Base-by-base conservation (phyloP, 2,113 vertebrate species). In the Hemibagrus wyckioides region DNA sequence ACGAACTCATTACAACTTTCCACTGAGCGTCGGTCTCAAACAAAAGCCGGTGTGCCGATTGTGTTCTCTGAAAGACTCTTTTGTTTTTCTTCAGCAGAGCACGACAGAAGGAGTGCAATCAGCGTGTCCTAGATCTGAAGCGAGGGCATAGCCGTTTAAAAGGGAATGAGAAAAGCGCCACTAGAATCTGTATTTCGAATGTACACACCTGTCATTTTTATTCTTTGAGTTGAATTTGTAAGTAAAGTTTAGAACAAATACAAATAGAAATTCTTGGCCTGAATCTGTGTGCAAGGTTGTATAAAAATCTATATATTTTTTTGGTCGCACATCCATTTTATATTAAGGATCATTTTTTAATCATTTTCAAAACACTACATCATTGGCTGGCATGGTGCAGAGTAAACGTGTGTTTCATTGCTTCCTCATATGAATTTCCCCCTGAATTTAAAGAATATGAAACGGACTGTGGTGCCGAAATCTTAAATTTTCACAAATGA, bases 1-100 rank as follows among this genome's bases (percentile, higher is more conserved):
- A 69, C 7, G 25, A 56, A 39, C n/a, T 75, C 50, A 57, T 87
- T 87, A 73, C 65, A 82, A 33, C 10, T 76, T 85, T 75, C 50
- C 79, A 81, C 50, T 13, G 28, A 61, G 39, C 23, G 54, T 6
- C 4, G 33, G 50, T 23, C 63, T 6, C 50, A 21, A 23, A 87
- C 86, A 87, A 82, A 87, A 54, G 75, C 75, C 59, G 4, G 10
- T 10, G 59, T 36, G 44, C 19, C 1, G 36, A 30, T 65, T 44
- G 67, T 48, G 54, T 59, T 59, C 80, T 50, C 33, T 90, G 56
- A 82, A 73, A 84, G 56, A 73, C 39, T 5, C 67, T 84, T 88
- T 90, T 89, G 87, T 90, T 89, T 86, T 83, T 39, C 85, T 73
- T 85, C 75, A 84, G 50, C 79, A 82, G 88, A 85, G 56, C 80